Base-by-base conservation (phyloP, 2,797 vertebrate genomes). In the Chiloscyllium punctatum region DNA sequence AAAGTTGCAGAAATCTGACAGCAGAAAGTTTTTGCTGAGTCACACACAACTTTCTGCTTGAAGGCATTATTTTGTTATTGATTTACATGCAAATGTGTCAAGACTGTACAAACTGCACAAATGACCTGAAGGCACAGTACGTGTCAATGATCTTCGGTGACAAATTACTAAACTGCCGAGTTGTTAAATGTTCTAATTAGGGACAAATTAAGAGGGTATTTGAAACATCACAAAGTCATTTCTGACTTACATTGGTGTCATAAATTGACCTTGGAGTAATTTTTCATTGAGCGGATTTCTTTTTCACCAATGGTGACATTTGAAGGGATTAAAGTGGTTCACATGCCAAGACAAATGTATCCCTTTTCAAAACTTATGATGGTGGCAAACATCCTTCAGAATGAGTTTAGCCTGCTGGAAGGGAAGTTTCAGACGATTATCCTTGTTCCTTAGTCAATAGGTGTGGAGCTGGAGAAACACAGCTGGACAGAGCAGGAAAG, bases 61-160 rank as follows among this genome's bases (percentile, higher is more conserved):
- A 68, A 92, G 21, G 90, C n/a, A 42, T 68, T 92, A 68, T 68
- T 42, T 92, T 92, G n/a, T 66, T 92, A 68, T 68, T 37, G 90
- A 68, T 92, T 62, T 66, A 68, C 18, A 42, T 92, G 62, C n/a
- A 92, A 92, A 68, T 92, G 18, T 23, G 62, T 66, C 90, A 68
- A 18, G 30, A n/a, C 33, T 9, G 18, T 91, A 66, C 8, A 66
- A 68, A 66, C 88, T 92, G n/a, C 90, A 69, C 37, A 37, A 69
- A 69, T 37, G 33, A 25, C 62, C 37, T 69, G 6, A 37, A 92
- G 62, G n/a, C 8, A 69, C 16, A 37, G n/a, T 37, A 66, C 9
- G 5, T 69, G 33, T 69, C 90, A 13, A 69, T 66, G 23, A n/a
- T 66, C 30, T 62, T 33, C 1, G 42, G 30, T n/a, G 15, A 62